Conservation (phyloP, 2,888 invertebrate genomes). For the Meiosimyza decipiens region DNA sequence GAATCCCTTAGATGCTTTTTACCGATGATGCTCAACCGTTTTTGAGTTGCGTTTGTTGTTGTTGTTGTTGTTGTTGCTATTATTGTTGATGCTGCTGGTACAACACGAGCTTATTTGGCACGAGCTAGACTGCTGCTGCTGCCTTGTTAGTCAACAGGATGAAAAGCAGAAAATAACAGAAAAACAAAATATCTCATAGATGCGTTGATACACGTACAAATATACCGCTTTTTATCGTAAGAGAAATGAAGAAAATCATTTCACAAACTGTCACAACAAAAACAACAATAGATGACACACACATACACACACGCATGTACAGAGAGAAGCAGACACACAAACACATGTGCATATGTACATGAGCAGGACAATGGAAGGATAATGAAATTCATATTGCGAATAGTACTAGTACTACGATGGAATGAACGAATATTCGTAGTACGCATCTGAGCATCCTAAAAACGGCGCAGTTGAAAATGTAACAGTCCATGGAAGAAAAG, state of each 20-base stretch:
- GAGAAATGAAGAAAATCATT: constrained; percentile 1
- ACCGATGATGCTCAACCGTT: background rate
- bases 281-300: constrained; percentile 27
- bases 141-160: constrained; percentile 21
- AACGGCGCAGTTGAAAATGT: background rate
- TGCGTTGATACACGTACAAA: background rate
- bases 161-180: constrained; percentile 18
- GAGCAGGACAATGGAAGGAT: constrained; percentile 4
- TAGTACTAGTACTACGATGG: constrained; percentile 29
- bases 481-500: constrained; percentile 1
- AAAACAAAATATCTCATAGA: background rate
- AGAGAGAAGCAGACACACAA: constrained; percentile 4
- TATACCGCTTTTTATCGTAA: background rate
- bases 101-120: constrained; percentile 4
- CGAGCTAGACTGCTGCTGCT: constrained; percentile 4
- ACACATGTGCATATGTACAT: background rate
- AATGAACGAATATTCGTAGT: constrained; percentile 12
- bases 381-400: constrained; percentile 23
- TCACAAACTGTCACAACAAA: constrained; percentile 12
- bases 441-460: constrained; percentile 10
- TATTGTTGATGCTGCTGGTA: background rate
- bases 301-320: constrained; percentile 37
- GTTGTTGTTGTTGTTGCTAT: constrained; percentile 22
- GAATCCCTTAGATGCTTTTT: background rate
- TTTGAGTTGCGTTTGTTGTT: constrained; percentile 9